Evolutionary conservation across 1,140 invertebrate species (phyloP).

Genomic region (Polypedilum pembai): DNA sequence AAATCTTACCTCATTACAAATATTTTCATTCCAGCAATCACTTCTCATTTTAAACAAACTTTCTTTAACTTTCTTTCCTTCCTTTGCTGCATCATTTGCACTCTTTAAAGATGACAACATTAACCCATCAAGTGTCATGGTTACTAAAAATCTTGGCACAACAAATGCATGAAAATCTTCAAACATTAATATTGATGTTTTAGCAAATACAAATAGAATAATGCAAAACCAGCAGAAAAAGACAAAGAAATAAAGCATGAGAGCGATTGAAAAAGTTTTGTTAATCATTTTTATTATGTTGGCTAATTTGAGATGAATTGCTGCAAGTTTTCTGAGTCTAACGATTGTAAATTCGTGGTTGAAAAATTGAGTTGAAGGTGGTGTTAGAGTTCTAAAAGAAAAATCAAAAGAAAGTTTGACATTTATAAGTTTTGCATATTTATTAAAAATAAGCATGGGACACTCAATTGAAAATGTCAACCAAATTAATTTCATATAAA

Average conservation of each 20-base stretch:
- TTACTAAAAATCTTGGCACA: not conserved
- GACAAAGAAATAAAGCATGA: not conserved
- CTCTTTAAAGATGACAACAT: not conserved
- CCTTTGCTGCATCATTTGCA: not conserved
- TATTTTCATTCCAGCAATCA: not conserved
- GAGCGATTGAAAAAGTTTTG: not conserved
- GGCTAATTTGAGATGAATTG: not conserved
- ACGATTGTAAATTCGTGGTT: not conserved
- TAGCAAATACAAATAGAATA: not conserved
- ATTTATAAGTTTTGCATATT: too few relatives aligned
- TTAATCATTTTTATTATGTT: conserved; percentile 6
- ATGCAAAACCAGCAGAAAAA: not conserved
- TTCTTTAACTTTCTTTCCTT: conserved; percentile 5
- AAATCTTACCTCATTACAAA: not conserved
- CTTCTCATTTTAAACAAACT: not conserved
- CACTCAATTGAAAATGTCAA: too few relatives aligned
- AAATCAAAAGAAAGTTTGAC: too few relatives aligned
- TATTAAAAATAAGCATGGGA: too few relatives aligned
- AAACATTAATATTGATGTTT: not conserved
- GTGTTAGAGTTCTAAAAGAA: not conserved
- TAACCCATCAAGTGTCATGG: not conserved
- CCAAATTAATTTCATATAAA: too few relatives aligned
- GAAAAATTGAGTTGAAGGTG: not conserved
- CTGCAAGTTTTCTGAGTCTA: not conserved
- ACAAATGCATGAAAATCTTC: not conserved